Evolutionary conservation across 2,113 vertebrate species (phyloP), one percentile per base, ranked within the genome.

Genomic region (Eublepharis macularius): DNA sequence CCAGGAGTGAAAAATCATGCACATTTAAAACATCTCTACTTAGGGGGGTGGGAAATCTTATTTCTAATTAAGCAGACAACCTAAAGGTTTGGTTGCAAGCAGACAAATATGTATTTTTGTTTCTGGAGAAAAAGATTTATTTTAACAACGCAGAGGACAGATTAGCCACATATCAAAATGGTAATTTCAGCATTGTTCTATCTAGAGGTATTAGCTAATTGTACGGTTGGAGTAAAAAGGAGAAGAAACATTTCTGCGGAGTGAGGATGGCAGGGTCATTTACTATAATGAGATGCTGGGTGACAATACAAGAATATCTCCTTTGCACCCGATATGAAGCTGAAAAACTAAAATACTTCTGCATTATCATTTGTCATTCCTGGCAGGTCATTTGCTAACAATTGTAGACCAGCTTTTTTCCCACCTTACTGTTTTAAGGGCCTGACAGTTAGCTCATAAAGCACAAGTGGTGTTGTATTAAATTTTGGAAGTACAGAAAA

Each of bases 31-130:
- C 34, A 63, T n/a, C 54, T 45, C 26, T 89, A 57, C 79, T 74
- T 34, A 77, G 29, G 85, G 0, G 13, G 60, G 8, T 81, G n/a
- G 12, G 80, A 84, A 86, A 74, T 80, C 88, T 26, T 47, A 83
- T 78, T 91, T n/a, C 49, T 90, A 92, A 91, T 91, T 94, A 92
- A 94, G 91, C 8, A 92, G 78, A 76, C 87, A 86, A 81, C 76
- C 88, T 85, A 41, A 90, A 86, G 84, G 8, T 76, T 45, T 86
- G 81, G 47, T 66, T 43, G 73, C 86, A 81, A 41, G 47, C 39
- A 19, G 39, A 81, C 51, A 83, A 77, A 88, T 76, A n/a, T 76
- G 88, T 82, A 34, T 76, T 91, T 88, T 0, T 0, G 51, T 82
- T 90, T 90, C 82, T 66, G 14, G 4, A 39, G 84, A 84, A 90